These are phyloP conservation scores for Patiria pectinifera DNA, from an alignment of 53 echinoderm and acorn worm genomes.

Conservation along the genomic window DNA sequence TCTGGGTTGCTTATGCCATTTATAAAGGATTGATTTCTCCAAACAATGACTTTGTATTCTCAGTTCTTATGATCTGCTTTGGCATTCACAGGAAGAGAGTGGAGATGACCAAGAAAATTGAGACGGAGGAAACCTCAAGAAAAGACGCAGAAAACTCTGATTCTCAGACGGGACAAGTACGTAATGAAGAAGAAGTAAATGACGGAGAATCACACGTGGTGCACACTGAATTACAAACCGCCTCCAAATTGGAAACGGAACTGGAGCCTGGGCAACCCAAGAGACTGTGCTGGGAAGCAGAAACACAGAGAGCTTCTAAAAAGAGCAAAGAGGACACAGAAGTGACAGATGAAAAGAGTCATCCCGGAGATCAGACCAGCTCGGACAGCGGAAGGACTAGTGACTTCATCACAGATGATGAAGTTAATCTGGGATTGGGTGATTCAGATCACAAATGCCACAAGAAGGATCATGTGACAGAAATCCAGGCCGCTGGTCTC, in stretches of 20 bases:
- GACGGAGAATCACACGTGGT: not conserved
- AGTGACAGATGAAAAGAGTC: not conserved
- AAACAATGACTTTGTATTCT: too few relatives aligned
- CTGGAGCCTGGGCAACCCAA: slow-evolving; percentile 1
- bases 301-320: not conserved
- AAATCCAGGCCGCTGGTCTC: not conserved
- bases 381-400: slow-evolving; percentile 1
- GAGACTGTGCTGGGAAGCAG: slow-evolving; percentile 28
- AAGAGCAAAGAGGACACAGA: not conserved
- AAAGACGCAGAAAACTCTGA: not conserved
- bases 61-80: not conserved
- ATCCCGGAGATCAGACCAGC: not conserved
- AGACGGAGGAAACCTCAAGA: not conserved
- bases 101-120: slow-evolving; percentile 62
- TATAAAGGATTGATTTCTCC: too few relatives aligned
- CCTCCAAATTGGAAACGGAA: not conserved
- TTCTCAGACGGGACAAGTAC: not conserved
- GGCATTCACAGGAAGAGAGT: slow-evolving; percentile 58
- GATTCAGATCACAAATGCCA: not conserved
- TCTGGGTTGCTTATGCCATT: too few relatives aligned
- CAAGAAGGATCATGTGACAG: not conserved
- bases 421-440: not conserved
- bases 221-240: not conserved
- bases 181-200: not conserved
- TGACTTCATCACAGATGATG: too few relatives aligned